phyloP scores from a whole-genome alignment of 2,888 invertebrate genomes.

The Neoaliturus tenellus region DNA sequence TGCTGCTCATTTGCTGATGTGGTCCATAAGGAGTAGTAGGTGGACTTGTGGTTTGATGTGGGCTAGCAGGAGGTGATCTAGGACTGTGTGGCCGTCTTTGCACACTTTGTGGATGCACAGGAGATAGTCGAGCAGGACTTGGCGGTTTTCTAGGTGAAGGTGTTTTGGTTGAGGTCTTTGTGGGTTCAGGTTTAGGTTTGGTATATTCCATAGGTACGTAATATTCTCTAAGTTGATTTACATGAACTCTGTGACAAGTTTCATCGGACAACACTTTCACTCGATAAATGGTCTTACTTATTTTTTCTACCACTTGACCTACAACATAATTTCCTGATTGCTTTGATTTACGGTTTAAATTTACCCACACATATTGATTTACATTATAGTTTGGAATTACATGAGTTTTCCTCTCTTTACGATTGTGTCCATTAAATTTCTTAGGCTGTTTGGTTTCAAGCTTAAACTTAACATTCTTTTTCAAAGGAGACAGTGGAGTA shows the following conservation, averaged over 20 bases:
- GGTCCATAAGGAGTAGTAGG: neutral
- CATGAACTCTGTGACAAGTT: conserved; percentile 15
- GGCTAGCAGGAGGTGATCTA: neutral
- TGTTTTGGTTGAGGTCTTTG: neutral
- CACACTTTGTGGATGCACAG: neutral
- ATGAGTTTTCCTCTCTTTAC: neutral
- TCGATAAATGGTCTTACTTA: too few relatives aligned
- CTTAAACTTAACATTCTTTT: conserved; percentile 14
- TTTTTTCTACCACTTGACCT: neutral
- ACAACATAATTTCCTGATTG: neutral
- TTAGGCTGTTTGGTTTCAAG: neutral
- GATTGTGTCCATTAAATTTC: neutral
- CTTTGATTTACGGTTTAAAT: neutral
- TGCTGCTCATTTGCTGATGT: neutral
- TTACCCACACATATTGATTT: conserved; percentile 2
- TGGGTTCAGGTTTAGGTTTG: neutral
- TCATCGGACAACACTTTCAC: too few relatives aligned
- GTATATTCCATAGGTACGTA: neutral
- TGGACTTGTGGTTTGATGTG: too few relatives aligned
- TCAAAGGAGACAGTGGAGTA: neutral
- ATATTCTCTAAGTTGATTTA: conserved; percentile 7
- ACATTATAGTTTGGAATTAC: neutral
- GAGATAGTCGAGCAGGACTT: neutral
- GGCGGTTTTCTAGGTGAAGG: neutral
- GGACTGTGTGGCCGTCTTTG: neutral